Base-by-base conservation (phyloP, 1,140 invertebrate genomes). In the Holotrichia oblita region DNA sequence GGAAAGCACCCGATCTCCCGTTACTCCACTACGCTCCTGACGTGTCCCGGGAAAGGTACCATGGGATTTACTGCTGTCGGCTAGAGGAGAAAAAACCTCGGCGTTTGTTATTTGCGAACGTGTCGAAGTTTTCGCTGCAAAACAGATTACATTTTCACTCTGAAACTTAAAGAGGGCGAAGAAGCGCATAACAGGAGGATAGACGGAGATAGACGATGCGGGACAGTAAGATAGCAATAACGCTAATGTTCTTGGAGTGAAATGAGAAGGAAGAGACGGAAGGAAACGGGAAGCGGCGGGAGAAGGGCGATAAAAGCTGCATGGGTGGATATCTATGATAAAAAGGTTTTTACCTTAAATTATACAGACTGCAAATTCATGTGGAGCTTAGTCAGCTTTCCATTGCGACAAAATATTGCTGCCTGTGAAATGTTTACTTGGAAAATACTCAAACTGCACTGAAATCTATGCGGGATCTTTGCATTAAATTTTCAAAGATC, bases 81-180 rank as follows among this genome's bases (percentile, higher is more conserved):
- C 48, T 34, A 34, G 27, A 34, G 48, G 48, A 17, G n/a, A 55
- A 55, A 55, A 55, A 55, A 55, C 48, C 48, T 55, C 48, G 48
- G 48, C 48, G 48, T 55, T 55, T 55, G 48, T 55, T 55, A 55
- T 55, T 55, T 55, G 48, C 48, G 48, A 55, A 55, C 48, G 48
- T 55, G 48, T 55, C 48, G 48, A 55, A 55, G 48, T 55, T 55
- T 55, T 14, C 48, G 48, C 48, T 55, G 48, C 48, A 55, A 55
- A 55, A 55, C 48, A 55, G 48, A 55, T 55, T 55, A 55, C 48
- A 55, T 55, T 55, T 55, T 55, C 48, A n/a, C 14, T 55, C 48
- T n/a, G 48, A 55, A 55, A 55, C 12, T 17, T 17, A 44, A 55
- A 55, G 48, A 55, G 48, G 27, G 27, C 27, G 27, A 34, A 55